Conservation (phyloP, 2,113 vertebrate species). For the Protobothrops flavoviridis region DNA sequence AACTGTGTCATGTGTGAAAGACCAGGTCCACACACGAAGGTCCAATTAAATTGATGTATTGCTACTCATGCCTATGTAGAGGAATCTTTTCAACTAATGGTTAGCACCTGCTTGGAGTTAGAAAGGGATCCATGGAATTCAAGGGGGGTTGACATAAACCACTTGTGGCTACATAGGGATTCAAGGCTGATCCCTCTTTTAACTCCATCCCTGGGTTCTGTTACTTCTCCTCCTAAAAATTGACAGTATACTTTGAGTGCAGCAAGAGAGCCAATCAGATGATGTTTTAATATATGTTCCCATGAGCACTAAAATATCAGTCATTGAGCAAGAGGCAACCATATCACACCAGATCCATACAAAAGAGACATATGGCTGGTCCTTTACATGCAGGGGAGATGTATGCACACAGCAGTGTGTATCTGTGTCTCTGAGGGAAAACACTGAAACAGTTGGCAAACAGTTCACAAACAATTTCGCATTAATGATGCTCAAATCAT, state of each 20-base stretch:
- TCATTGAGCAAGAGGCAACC: not conserved
- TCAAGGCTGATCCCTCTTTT: not conserved
- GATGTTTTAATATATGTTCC: not conserved
- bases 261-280: not conserved
- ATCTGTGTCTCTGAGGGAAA: not conserved
- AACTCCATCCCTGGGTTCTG: not conserved
- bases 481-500: not conserved
- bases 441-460: not conserved
- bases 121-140: not conserved
- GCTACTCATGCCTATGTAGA: not conserved
- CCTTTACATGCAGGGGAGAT: not conserved
- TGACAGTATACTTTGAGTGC: not conserved
- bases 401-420: not conserved
- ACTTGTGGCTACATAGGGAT: not conserved
- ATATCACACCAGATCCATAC: not conserved
- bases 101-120: not conserved
- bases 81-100: not conserved
- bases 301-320: not conserved
- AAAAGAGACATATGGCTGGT: not conserved
- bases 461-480: not conserved
- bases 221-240: not conserved
- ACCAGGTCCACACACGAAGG: not conserved
- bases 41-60: not conserved
- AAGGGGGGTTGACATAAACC: not conserved
- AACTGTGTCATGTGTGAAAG: not conserved